phyloP scores from a whole-genome alignment of 2,113 vertebrate genomes.

The Phylloscopus whistleri region DNA sequence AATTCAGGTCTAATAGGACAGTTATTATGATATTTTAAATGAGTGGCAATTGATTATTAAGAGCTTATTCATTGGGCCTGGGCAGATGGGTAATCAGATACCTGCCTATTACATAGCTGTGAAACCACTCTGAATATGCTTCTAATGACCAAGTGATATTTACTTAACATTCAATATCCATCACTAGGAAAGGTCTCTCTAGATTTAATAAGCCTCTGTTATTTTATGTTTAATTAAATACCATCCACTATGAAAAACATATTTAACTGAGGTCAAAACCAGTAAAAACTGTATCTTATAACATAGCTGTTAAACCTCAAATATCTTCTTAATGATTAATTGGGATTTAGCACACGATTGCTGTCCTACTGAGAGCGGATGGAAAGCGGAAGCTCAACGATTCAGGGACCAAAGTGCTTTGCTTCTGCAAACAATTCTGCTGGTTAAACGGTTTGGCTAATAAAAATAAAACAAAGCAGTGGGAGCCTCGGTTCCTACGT shows the following conservation, averaged over 20 bases:
- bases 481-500: not conserved
- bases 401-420: slow-evolving; percentile 36
- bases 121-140: slow-evolving; percentile 49
- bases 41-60: slow-evolving; percentile 58
- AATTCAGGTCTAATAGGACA: slow-evolving; percentile 40
- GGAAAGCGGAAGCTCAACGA: slow-evolving; percentile 7
- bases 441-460: slow-evolving; percentile 5
- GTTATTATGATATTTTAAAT: slow-evolving; percentile 23
- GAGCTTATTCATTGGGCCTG: slow-evolving; percentile 5
- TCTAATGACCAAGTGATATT: slow-evolving; percentile 47
- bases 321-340: slow-evolving; percentile 66
- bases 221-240: slow-evolving; percentile 68
- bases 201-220: slow-evolving; percentile 65
- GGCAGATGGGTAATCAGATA: slow-evolving; percentile 49
- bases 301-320: slow-evolving; percentile 70
- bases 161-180: slow-evolving; percentile 62
- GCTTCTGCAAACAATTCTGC: slow-evolving; percentile 62
- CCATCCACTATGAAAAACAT: slow-evolving; percentile 64
- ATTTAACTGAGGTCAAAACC: slow-evolving; percentile 57
- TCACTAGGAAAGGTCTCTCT: slow-evolving; percentile 24
- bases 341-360: slow-evolving; percentile 45
- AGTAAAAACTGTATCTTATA: slow-evolving; percentile 63
- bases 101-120: slow-evolving; percentile 38
- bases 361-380: not conserved
- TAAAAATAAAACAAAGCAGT: slow-evolving; percentile 1